phyloP scores from a whole-genome alignment of 2,113 vertebrate species.

The Heloderma charlesbogerti region DNA sequence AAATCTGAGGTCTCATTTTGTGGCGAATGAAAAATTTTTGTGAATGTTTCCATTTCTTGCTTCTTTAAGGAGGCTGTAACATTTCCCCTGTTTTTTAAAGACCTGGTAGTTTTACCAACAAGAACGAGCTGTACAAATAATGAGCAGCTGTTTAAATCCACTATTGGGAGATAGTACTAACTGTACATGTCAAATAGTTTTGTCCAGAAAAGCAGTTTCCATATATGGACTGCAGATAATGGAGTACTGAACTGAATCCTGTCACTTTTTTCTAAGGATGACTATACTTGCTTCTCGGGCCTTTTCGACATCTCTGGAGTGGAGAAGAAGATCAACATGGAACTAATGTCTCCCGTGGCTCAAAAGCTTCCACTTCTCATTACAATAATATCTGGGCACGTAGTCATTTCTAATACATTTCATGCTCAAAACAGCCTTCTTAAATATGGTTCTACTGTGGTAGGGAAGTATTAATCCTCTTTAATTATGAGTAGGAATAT shows the following conservation, averaged over 20 bases:
- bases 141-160: not conserved
- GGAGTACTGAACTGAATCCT: not conserved
- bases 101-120: not conserved
- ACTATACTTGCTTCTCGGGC: not conserved
- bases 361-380: not conserved
- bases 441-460: not conserved
- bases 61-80: not conserved
- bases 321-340: not conserved
- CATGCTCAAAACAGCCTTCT: slow-evolving; percentile 9
- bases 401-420: slow-evolving; percentile 6
- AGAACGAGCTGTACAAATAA: not conserved
- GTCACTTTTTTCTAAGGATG: not conserved
- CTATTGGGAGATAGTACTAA: not conserved
- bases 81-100: not conserved
- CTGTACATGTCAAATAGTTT: not conserved
- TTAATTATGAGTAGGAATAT: slow-evolving; percentile 5
- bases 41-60: not conserved
- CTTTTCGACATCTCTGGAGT: not conserved
- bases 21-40: not conserved
- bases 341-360: not conserved
- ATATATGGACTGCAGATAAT: not conserved
- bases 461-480: not conserved
- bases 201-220: not conserved
- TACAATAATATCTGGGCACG: not conserved
- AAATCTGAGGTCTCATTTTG: not conserved